Evolutionary conservation across 2,797 vertebrate species (phyloP), one percentile per base, ranked within the genome.

Genomic region (Kryptolebias ocellatus): DNA sequence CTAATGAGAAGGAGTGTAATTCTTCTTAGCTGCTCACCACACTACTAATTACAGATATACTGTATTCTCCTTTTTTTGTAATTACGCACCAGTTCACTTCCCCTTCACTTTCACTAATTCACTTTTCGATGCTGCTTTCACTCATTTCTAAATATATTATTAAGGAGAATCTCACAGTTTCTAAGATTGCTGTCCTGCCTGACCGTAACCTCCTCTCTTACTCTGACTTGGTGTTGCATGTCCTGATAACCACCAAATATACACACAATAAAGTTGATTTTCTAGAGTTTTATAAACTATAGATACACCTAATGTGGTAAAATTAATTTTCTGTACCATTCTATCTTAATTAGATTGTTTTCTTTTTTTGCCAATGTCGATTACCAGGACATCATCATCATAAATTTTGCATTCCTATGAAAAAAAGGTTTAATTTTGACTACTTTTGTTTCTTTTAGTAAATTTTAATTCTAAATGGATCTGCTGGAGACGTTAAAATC

Each of bases 1-100:
- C 90, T 85, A 90, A 87, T 82, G 83, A 92, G 72, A 84, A 89
- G 78, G 80, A 70, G 69, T 81, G 76, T 83, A 66, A 71, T 88
- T 70, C 53, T 65, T 58, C 69, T 31, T 90, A 66, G 90, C 79
- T 56, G 28, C 53, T 50, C 49, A 68, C 55, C 28, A 16, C 67
- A 65, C 60, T 18, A 65, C 78, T 87, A 73, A 84, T 84, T 71
- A 60, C 57, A 42, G 74, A 88, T 86, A 84, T 84, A 60, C 39
- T 42, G 1, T 62, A 34, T 20, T 5, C 31, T 11, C 28, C 16
- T 42, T n/a, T 53, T 31, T 17, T 53, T 31, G 12, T 9, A 58
- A 49, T 74, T 47, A 75, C 74, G 46, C 17, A 18, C 15, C 17
- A 50, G 27, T 72, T 45, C 51, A 46, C 69, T 53, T 6, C 20